A percentile compares a stretch with the other conserved stretches of the same genome.
These are phyloP conservation scores for Pempheris klunzingeri DNA, from an alignment of 2,797 vertebrate species.

Conservation along the genomic window DNA sequence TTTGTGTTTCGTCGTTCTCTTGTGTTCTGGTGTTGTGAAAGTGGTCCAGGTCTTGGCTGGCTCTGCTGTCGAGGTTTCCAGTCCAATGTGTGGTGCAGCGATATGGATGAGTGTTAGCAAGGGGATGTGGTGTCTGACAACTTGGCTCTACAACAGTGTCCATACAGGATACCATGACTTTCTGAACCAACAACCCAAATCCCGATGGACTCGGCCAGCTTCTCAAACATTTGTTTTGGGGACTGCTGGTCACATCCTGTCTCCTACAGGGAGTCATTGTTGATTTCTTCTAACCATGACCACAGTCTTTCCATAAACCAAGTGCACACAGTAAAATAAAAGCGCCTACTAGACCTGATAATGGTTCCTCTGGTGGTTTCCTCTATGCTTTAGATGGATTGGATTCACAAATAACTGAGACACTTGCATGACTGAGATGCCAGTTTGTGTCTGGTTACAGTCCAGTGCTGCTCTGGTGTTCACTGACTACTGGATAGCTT, in stretches of 20 bases:
- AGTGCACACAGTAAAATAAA: not conserved
- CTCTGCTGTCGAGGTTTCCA: constrained; percentile 21
- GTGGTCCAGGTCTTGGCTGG: constrained; percentile 6
- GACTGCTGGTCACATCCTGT: not conserved
- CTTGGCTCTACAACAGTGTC: not conserved
- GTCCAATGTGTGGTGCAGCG: not conserved
- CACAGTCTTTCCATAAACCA: not conserved
- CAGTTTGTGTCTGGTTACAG: not conserved
- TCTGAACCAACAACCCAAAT: constrained; percentile 16
- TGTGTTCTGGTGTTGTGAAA: constrained; percentile 21
- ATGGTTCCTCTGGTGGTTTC: not conserved
- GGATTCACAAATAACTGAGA: too few species aligned
- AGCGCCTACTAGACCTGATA: not conserved
- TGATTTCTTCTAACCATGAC: not conserved
- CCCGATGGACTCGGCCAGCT: not conserved
- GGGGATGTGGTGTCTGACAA: not conserved
- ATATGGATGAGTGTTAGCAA: constrained; percentile 23
- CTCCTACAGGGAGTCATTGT: not conserved
- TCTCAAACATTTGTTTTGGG: constrained; percentile 24
- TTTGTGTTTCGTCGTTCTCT: constrained; percentile 18
- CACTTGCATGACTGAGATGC: too few species aligned
- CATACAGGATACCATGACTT: constrained; percentile 18
- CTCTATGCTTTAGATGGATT: too few species aligned
- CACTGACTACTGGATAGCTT: too few species aligned
- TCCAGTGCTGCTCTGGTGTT: not conserved